Evolutionary conservation across 1,140 invertebrate species (phyloP), one percentile per base, ranked within the genome.

Genomic region (Antheraea mylitta): DNA sequence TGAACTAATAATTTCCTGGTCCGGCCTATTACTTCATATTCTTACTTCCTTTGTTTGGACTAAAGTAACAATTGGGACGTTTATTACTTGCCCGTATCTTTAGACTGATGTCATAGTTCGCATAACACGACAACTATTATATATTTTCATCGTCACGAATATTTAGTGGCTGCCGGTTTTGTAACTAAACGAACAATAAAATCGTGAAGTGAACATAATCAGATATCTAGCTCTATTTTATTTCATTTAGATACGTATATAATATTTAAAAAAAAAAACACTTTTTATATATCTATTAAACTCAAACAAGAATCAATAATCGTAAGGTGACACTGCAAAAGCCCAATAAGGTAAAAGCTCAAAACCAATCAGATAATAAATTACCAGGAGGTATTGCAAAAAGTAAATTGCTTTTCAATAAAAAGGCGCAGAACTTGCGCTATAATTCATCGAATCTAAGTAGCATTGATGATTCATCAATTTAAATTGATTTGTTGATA

Each of bases 21-120:
- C 68, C 69, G 59, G 68, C 72, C 74, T 75, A 78, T 81, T 78
- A 78, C 76, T 82, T 74, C 70, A 76, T 73, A 76, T 76, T 78
- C 72, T 75, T 72, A 80, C 82, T 80, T 84, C 80, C 80, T 80
- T 72, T 69, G 38, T 81, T 76, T 76, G 72, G 73, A 68, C 77
- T 72, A 75, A 71, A 70, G 66, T 72, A 73, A 75, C 72, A 72
- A 59, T 64, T 74, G 79, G 69, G 73, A 83, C 70, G 76, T 76
- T 77, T 76, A 80, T 80, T 79, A 83, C 76, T 78, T 77, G 75
- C 64, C 62, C 60, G 67, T 76, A 77, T 77, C 76, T 74, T 67
- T 71, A 81, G 77, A 78, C 76, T 79, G 61, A 69, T 70, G 69
- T 69, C 74, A 72, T 65, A 66, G 58, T 58, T 37, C 38, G 64